Base-by-base conservation (phyloP, 2,113 vertebrate genomes). In the Australoheros scitulus region DNA sequence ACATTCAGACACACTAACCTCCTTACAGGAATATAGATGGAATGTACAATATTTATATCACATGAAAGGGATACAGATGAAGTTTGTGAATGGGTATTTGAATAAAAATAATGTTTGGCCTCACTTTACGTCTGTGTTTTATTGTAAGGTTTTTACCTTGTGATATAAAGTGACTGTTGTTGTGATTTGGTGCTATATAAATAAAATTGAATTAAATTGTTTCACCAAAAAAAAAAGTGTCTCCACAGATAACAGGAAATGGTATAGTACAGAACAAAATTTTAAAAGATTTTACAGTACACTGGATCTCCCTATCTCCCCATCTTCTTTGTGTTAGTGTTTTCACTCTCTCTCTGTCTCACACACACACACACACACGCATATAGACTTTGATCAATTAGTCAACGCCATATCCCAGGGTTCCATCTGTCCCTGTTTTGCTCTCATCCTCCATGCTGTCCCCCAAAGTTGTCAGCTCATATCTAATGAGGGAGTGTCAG, bases 351-450 rank as follows among this genome's bases (percentile, higher is more conserved):
- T 34, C 34, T 82, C 22, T 26, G 52, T 72, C 29, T 17, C 36
- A 38, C 36, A 38, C 8, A 2, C 8, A 38, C 8, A 68, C 47
- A 76, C 52, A 58, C 55, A 34, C 55, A 7, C 24, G 32, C 1
- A 32, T 3, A 58, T 3, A 52, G 41, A 70, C 91, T 91, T 89
- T 92, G 79, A 86, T 89, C 89, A 75, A 85, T 86, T 84, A 84
- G 81, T 88, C 76, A 91, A 87, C 65, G 83, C 75, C 26, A 36
- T 87, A 83, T 90, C 88, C 79, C 88, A 91, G 84, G 82, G 77
- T 88, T 90, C 86, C 91, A 88, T 92, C 89, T 91, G 89, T 91
- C 55, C 81, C 81, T 84, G 79, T 89, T 88, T 87, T 83, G 83
- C 74, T 86, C 79, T 82, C 78, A 79, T 85, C 83, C 76, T 83